Conservation (phyloP, 2,113 vertebrate species). For the Planiliza haematocheilus region DNA sequence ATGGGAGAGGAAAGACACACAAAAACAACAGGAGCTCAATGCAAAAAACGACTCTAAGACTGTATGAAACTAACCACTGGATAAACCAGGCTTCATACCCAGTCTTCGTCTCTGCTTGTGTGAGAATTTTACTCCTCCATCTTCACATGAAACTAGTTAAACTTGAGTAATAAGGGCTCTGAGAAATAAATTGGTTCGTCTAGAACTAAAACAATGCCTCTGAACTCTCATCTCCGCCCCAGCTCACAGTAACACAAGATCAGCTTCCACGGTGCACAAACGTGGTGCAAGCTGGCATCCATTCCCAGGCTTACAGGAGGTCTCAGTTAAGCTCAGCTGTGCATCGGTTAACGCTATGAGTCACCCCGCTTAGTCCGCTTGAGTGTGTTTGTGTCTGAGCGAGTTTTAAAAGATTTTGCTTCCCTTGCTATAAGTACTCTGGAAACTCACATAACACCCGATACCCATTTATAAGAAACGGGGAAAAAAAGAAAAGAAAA, state of each 20-base stretch:
- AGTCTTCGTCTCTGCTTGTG: conserved; percentile 34
- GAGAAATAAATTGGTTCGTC: conserved; percentile 18
- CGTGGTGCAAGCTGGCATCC: conserved; percentile 45
- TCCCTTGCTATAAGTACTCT: conserved; percentile 2
- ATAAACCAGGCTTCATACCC: conserved; percentile 44
- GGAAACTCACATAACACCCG: conserved; percentile 28
- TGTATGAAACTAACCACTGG: conserved; percentile 63
- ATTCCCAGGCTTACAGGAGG: conserved; percentile 56
- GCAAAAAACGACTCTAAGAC: conserved; percentile 59
- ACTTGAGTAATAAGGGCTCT: conserved; percentile 41
- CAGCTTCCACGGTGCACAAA: conserved; percentile 15
- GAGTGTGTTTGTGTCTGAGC: conserved; percentile 35
- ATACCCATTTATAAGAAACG: conserved; percentile 17
- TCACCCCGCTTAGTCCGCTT: conserved; percentile 43
- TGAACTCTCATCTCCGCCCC: not conserved
- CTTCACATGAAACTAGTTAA: conserved; percentile 42
- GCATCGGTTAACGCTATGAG: conserved; percentile 44
- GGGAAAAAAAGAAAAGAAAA: conserved; percentile 27
- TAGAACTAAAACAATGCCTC: conserved; percentile 11
- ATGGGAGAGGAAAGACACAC: conserved; percentile 60
- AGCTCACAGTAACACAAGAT: conserved; percentile 17
- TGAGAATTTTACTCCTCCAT: conserved; percentile 31
- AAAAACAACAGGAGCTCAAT: conserved; percentile 66
- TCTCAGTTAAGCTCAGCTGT: conserved; percentile 64
- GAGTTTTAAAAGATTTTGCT: conserved; percentile 41